Evolutionary conservation across 2,888 invertebrate species (phyloP).

Genomic region (Thysanoteuthis rhombus): DNA sequence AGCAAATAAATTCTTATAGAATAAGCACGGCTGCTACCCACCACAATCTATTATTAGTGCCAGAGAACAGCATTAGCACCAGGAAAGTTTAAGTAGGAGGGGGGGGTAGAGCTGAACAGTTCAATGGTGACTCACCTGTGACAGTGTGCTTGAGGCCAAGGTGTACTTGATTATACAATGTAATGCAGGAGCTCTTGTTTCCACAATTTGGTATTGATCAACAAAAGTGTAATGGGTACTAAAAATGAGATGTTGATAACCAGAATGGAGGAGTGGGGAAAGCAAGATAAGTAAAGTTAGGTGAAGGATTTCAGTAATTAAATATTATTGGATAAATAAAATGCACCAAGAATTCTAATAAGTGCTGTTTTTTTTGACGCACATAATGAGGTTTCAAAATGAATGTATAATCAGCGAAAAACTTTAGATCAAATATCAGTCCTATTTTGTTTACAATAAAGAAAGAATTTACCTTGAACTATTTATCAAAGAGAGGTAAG

Average conservation of each 20-base stretch:
- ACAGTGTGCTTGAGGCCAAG: not conserved
- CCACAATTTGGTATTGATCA: not conserved
- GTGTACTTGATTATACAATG: not conserved
- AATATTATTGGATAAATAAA: too few species aligned
- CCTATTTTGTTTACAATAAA: too few species aligned
- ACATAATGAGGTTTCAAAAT: too few species aligned
- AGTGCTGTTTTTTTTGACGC: too few species aligned
- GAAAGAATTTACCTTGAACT: too few species aligned
- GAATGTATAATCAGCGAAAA: too few species aligned
- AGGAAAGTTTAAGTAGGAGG: not conserved
- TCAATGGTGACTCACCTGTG: not conserved
- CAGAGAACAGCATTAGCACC: not conserved
- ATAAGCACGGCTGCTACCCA: not conserved
- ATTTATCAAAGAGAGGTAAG: too few species aligned
- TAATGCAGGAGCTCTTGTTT: not conserved
- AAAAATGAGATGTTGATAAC: not conserved
- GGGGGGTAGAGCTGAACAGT: not conserved
- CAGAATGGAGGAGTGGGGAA: not conserved
- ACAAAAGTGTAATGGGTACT: not conserved
- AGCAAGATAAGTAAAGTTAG: too few species aligned
- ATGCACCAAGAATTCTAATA: too few species aligned
- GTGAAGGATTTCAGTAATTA: too few species aligned
- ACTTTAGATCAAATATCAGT: too few species aligned
- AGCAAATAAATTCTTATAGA: not conserved
- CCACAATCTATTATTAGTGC: not conserved